Conservation (phyloP, 2,797 vertebrate genomes). For the Aulostomus chinensis region DNA sequence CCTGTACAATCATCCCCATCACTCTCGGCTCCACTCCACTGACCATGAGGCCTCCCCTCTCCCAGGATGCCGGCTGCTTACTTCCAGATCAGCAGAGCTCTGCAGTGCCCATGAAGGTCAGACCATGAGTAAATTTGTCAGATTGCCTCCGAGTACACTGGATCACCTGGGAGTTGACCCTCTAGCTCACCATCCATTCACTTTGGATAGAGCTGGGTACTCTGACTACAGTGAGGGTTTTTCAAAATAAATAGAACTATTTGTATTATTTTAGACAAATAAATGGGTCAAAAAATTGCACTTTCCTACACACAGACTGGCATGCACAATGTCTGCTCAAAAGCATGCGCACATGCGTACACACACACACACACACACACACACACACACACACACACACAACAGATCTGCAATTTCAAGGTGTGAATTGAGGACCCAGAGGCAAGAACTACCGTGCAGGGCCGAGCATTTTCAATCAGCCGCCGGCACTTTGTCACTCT, state of each 20-base stretch:
- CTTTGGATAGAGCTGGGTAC: conserved; percentile 1
- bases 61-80: conserved; percentile 56
- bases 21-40: conserved; percentile 44
- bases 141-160: conserved; percentile 34
- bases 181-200: conserved; percentile 28
- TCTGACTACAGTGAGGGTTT: no score
- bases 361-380: neutral
- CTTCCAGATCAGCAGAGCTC: conserved; percentile 62
- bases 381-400: conserved; percentile 8
- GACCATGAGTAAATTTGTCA: conserved; percentile 60
- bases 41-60: conserved; percentile 48
- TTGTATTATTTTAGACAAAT: no score
- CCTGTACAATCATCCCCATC: conserved; percentile 62
- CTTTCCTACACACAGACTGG: conserved; percentile 9
- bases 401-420: conserved; percentile 55
- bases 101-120: conserved; percentile 51
- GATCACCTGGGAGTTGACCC: conserved; percentile 57
- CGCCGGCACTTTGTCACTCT: conserved; percentile 58
- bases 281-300: conserved; percentile 21
- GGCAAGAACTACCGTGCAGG: conserved; percentile 34
- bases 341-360: conserved; percentile 2
- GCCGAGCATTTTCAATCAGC: conserved; percentile 64
- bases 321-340: neutral
- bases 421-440: conserved; percentile 42
- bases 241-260: neutral